These are phyloP conservation scores for Muscidifurax raptorellus DNA, from an alignment of 1,140 invertebrate species.

Conservation along the genomic window DNA sequence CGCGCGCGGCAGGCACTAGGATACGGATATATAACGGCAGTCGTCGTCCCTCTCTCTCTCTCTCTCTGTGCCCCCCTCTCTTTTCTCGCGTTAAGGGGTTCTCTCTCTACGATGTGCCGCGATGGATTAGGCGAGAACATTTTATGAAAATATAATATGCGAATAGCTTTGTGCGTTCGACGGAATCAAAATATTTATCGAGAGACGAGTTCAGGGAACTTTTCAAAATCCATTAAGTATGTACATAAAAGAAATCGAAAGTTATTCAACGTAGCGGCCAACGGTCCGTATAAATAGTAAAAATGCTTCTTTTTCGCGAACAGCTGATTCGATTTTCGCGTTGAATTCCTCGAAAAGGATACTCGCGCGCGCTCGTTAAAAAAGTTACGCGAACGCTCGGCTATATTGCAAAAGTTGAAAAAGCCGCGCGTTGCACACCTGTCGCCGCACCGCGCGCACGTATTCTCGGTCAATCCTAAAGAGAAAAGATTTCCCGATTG, in stretches of 20 bases:
- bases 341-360: background rate
- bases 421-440: constrained; percentile 49
- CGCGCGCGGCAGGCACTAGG: constrained; percentile 65
- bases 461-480: constrained; percentile 17
- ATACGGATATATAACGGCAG: constrained; percentile 70
- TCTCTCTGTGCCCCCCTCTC: constrained; percentile 39
- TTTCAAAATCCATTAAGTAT: background rate
- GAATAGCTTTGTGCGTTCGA: background rate
- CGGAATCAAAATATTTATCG: background rate
- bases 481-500: constrained; percentile 1
- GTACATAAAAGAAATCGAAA: background rate
- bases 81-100: background rate
- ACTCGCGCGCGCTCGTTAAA: background rate
- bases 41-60: constrained; percentile 22
- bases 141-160: no score
- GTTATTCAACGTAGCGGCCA: no score
- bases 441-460: background rate
- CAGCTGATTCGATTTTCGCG: constrained; percentile 28
- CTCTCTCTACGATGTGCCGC: background rate
- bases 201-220: background rate
- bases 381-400: constrained; percentile 36
- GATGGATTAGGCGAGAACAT: background rate
- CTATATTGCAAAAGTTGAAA: background rate
- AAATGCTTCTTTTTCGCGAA: background rate
- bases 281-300: background rate